These are phyloP conservation scores for Eupeodes latifasciatus DNA, from an alignment of 2,888 invertebrate genomes.

Conservation along the genomic window DNA sequence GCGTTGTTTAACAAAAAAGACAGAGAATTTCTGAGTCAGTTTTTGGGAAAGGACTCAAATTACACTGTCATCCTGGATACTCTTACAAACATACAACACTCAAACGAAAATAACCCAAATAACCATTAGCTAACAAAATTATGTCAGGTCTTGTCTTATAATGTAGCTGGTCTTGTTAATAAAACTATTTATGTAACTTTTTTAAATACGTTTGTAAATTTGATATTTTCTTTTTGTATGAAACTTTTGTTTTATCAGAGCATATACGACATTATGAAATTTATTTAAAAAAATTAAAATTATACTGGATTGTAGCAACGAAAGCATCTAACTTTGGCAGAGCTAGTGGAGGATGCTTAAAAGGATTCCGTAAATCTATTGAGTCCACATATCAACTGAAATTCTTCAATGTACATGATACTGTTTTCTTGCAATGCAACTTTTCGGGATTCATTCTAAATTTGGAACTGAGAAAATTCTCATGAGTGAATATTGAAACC, in stretches of 20 bases:
- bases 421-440: not conserved
- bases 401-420: not conserved
- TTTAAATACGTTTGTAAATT: constrained; percentile 18
- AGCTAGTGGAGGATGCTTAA: not conserved
- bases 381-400: not conserved
- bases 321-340: constrained; percentile 3
- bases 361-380: not conserved
- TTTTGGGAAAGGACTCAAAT: not conserved
- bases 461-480: no score
- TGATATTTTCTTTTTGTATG: constrained; percentile 19
- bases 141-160: constrained; percentile 17
- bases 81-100: not conserved
- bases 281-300: constrained; percentile 6
- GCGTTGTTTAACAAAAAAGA: no score
- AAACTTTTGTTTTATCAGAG: constrained; percentile 26
- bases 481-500: no score
- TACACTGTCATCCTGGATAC: not conserved
- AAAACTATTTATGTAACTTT: constrained; percentile 10
- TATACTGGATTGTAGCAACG: constrained; percentile 6
- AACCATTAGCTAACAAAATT: not conserved
- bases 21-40: no score
- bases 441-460: not conserved
- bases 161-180: constrained; percentile 20
- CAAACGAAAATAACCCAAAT: not conserved
- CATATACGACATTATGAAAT: constrained; percentile 11